These are phyloP conservation scores for Choristoneura rosaceana DNA, from an alignment of 2,888 invertebrate genomes.

Conservation along the genomic window DNA sequence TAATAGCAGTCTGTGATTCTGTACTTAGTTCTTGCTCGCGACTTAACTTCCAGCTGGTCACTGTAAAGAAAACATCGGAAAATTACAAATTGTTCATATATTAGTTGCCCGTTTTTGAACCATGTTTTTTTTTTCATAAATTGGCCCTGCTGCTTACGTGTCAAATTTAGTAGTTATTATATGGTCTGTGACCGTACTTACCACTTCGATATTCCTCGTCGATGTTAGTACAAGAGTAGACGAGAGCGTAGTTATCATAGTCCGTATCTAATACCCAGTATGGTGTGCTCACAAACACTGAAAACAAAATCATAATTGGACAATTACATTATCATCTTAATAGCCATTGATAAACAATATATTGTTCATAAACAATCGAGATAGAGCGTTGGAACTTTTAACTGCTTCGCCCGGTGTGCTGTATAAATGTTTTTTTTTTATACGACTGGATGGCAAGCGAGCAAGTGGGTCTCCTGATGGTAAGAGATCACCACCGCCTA, in stretches of 20 bases:
- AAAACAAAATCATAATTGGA: slow-evolving; percentile 5
- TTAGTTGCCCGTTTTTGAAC: no score
- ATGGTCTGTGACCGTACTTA: slow-evolving; percentile 16
- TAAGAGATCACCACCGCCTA: no score
- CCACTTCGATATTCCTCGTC: slow-evolving; percentile 40
- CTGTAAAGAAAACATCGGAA: slow-evolving; percentile 50
- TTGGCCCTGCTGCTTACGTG: no score
- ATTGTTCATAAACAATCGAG: no score
- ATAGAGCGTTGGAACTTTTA: no score
- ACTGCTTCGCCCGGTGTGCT: no score
- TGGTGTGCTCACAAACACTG: slow-evolving; percentile 35
- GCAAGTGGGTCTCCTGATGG: no score
- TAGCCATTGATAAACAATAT: not conserved
- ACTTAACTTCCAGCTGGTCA: slow-evolving; percentile 72
- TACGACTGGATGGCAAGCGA: no score
- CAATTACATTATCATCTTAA: not conserved
- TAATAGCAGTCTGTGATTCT: slow-evolving; percentile 51
- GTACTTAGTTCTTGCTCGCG: slow-evolving; percentile 52
- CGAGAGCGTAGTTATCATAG: slow-evolving; percentile 83
- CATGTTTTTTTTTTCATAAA: no score
- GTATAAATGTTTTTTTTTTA: no score
- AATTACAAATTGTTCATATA: not conserved
- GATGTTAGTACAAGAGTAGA: slow-evolving; percentile 43
- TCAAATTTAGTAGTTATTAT: no score
- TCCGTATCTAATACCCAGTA: slow-evolving; percentile 85